phyloP scores from a whole-genome alignment of 2,797 vertebrate genomes.

The Girardinus metallicus region DNA sequence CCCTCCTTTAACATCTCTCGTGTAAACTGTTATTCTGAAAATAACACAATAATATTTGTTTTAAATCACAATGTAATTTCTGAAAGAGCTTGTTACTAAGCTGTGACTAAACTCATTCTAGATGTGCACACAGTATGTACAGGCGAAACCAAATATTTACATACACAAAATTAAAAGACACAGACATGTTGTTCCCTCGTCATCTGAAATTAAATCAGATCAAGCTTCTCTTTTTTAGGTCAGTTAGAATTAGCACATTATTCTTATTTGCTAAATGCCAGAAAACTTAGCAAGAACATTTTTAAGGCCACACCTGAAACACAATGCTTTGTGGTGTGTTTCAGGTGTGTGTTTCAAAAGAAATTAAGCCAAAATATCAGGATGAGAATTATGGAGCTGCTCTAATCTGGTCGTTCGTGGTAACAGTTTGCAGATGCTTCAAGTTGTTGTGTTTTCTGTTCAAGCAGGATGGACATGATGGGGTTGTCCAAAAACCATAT shows the following conservation, averaged over 20 bases:
- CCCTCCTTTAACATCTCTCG: background rate
- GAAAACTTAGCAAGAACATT: too few species aligned
- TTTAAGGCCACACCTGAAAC: background rate
- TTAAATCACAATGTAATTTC: background rate
- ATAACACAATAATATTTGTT: background rate
- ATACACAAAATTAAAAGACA: background rate
- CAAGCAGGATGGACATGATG: too few species aligned
- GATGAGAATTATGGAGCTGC: too few species aligned
- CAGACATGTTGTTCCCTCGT: background rate
- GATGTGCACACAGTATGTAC: background rate
- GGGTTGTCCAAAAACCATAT: too few species aligned
- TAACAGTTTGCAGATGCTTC: too few species aligned
- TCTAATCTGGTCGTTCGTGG: too few species aligned
- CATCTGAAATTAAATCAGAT: background rate
- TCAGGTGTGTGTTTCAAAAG: too few species aligned
- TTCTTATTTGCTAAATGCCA: too few species aligned
- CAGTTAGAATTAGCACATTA: too few species aligned
- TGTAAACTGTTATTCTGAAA: background rate
- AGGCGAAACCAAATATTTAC: background rate
- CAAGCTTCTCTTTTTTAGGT: background rate
- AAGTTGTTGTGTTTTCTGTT: too few species aligned
- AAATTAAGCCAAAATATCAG: too few species aligned
- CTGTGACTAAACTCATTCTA: background rate
- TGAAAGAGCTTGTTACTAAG: background rate
- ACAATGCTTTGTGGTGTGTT: background rate